A percentile compares a stretch with the other conserved stretches of the same genome.
phyloP scores from a whole-genome alignment of 1,140 invertebrate genomes.

The Vanessa atalanta region DNA sequence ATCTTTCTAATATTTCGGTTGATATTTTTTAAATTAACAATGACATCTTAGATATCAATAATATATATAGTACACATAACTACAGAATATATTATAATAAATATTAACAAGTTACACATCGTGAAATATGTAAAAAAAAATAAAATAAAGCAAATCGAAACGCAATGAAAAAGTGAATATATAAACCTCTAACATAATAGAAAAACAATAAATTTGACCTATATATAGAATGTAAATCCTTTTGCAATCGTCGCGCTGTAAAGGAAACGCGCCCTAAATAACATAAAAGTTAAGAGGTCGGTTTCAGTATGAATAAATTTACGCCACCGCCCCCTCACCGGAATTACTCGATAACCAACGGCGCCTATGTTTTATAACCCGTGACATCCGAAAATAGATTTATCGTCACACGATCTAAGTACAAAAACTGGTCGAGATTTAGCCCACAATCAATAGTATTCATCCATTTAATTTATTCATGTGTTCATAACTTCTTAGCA shows the following conservation, averaged over 20 bases:
- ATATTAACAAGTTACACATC: too few relatives aligned
- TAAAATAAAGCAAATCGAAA: too few relatives aligned
- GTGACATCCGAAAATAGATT: slow-evolving; percentile 75
- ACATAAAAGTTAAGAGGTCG: slow-evolving; percentile 64
- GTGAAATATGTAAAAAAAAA: too few relatives aligned
- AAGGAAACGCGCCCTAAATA: slow-evolving; percentile 76
- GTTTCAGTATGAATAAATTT: slow-evolving; percentile 75
- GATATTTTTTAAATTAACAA: too few relatives aligned
- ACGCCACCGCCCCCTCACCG: slow-evolving; percentile 54
- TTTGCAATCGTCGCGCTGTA: slow-evolving; percentile 37
- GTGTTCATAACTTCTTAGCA: too few relatives aligned
- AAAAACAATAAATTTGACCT: slow-evolving; percentile 26
- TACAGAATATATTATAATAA: too few relatives aligned
- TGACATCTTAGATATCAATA: too few relatives aligned
- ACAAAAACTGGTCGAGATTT: not conserved
- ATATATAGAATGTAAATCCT: slow-evolving; percentile 37
- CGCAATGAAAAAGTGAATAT: not conserved
- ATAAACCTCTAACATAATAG: not conserved
- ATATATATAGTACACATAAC: too few relatives aligned
- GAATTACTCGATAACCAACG: slow-evolving; percentile 74
- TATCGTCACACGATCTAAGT: slow-evolving; percentile 58
- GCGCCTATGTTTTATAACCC: slow-evolving; percentile 78
- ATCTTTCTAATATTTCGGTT: too few relatives aligned
- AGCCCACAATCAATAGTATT: not conserved
- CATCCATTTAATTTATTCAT: too few relatives aligned